phyloP scores from a whole-genome alignment of 92 coral and sea anemone species.

The Hydrozoanthus gracilis region DNA sequence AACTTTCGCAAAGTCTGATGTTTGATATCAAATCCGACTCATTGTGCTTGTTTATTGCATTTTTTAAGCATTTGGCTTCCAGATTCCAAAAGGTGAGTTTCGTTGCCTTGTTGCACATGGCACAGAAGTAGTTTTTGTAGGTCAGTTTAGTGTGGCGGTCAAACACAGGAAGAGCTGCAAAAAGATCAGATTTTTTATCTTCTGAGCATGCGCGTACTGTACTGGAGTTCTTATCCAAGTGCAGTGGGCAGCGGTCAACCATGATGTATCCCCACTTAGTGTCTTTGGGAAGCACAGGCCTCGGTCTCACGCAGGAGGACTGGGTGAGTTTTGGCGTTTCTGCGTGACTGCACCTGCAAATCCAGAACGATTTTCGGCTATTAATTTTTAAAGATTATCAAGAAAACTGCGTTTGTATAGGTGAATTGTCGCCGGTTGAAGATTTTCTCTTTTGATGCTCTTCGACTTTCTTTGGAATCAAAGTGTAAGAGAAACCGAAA shows the following conservation, averaged over 20 bases:
- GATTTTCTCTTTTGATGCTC: too few relatives aligned
- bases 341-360: too few relatives aligned
- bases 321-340: too few relatives aligned
- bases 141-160: background rate
- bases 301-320: too few relatives aligned
- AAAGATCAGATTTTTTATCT: background rate
- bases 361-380: too few relatives aligned
- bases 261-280: background rate
- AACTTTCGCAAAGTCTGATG: background rate
- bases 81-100: slow-evolving; percentile 8
- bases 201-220: slow-evolving; percentile 5
- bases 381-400: too few relatives aligned
- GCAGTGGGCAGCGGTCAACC: background rate
- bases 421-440: too few relatives aligned
- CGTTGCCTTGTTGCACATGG: background rate
- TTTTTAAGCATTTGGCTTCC: background rate
- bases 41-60: background rate
- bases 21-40: background rate
- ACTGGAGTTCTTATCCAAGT: background rate
- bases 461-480: too few relatives aligned
- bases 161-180: slow-evolving; percentile 19
- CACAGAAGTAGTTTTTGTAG: slow-evolving; percentile 33
- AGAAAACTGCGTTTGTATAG: too few relatives aligned
- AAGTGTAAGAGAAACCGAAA: too few relatives aligned
- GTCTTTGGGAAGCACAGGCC: too few relatives aligned